Base-by-base conservation (phyloP, 2,888 invertebrate genomes). In the Fragum sueziense region DNA sequence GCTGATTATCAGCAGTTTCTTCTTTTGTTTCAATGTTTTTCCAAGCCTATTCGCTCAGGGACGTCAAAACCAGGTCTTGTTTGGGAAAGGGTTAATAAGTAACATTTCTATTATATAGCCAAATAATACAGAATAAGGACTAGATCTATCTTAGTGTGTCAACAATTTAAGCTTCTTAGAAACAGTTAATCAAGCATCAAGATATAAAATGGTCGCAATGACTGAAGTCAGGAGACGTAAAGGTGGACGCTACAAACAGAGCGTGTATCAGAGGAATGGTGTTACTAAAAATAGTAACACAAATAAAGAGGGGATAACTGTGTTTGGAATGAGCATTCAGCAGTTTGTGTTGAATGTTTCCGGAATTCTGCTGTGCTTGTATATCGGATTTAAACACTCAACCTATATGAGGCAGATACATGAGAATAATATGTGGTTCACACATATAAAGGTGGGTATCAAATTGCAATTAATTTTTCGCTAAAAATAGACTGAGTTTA, bases 351-450 rank as follows among this genome's bases (percentile, higher is more conserved):
- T 85, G 20, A 86, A 84, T 59, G 61, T 77, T 29, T 71, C 79
- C 14, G 87, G 85, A 34, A 52, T 86, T 20, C 27, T 85, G 29
- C 54, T 85, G 61, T 87, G 87, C 73, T 73, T 86, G 27, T 87
- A 82, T 62, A 77, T 86, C 54, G 89, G 90, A 65, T 89, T 85
- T 68, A 86, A 85, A 47, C 88, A 91, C 80, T 83, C 90, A 3
- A 81, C 78, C 54, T 92, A 90, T 71, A 87, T 92, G 87, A 86
- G 88, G 62, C 88, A 88, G n/a, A 86, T 94, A 27, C 94, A 94
- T 84, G 94, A 94, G 83, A 93, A 92, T 79, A 88, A 92, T 37
- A 86, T 94, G 74, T 94, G 93, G 93, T 94, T 94, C 84, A 89
- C 93, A 1, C 92, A 93, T 80, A 93, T 93, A 33, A 90, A 91